Base-by-base conservation (phyloP, 1,140 invertebrate species). In the Drosophila pseudoananassae region DNA sequence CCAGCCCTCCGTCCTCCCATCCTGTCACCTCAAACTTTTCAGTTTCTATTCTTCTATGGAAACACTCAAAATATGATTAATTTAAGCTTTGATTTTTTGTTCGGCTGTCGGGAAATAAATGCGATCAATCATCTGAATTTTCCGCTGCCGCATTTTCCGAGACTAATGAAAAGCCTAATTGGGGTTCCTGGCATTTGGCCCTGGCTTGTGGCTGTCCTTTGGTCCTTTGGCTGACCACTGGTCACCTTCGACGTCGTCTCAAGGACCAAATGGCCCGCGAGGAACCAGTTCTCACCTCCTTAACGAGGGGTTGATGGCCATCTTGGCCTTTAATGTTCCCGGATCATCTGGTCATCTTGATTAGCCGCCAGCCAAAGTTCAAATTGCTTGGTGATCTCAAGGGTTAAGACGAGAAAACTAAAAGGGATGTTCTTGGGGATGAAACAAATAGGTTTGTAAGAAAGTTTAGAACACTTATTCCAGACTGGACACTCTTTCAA, bases 181-280 rank as follows among this genome's bases (percentile, higher is more conserved):
- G 82, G 83, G 83, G 82, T 88, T 63, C 49, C 51, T 68, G 82
- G 23, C 82, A 85, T 77, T 87, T 84, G 74, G 33, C 74, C 75
- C 45, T 31, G 73, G 59, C 51, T 49, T 47, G 38, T 33, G 31
- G 17, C 45, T 71, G 60, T 49, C 45, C 65, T 50, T 51, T 29
- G 53, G 65, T 14, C 36, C 31, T 1, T 53, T 33, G 68, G 38
- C 71, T 78, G 81, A 87, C 81, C 81, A 87, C 49, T 81, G 72
- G 63, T 29, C 63, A 59, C 8, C 27, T 61, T 29, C 23, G 25
- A 10, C 3, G 53, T 9, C 20, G 15, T 46, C 64, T 71, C 53
- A 56, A 64, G 78, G 65, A 66, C 45, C 2, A 9, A 40, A 54
- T 57, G 45, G 38, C 29, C 20, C 12, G 25, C 1, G 1, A 10